Evolutionary conservation across 2,888 invertebrate genomes (phyloP), one percentile per base, ranked within the genome.

Genomic region (Ptychoptera contaminata): DNA sequence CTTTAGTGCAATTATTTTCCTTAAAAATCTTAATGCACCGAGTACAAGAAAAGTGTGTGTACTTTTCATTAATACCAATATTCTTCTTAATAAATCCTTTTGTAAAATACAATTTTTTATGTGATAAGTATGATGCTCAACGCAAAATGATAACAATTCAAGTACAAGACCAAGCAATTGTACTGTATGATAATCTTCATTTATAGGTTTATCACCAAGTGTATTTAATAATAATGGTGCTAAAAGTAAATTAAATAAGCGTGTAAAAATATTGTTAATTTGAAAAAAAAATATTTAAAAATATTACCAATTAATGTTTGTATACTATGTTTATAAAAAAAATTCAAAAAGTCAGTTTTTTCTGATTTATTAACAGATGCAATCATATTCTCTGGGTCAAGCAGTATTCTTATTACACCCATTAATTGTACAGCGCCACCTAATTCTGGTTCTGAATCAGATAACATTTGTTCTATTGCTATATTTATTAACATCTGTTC

Each of bases 241-340:
- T 77, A 39, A 47, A 45, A 47, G 16, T 40, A 40, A 39, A 23
- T 23, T 23, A 23, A 23, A 34, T 6, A 37, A 32, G 31, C 34
- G 9, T 30, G 6, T 30, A 6, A 8, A 30, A 6, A 30, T 6
- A 30, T 9, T 30, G 30, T 8, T 8, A 9, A 30, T 9, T 30
- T 30, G 30, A 30, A 30, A 8, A 30, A 8, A 30, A 30, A 30
- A 30, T 30, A 30, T 8, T 8, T 30, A 9, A 11, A 15, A n/a
- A 30, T 14, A 12, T 68, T 69, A 85, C 86, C 83, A 69, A 94
- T 90, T 55, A 98, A 74, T 44, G 90, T 87, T 63, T 92, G 88
- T 73, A 98, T 90, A 71, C 93, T 93, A 68, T 93, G 87, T 67
- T 93, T 94, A 71, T 99, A 99, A 70, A 98, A 99, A 67, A 94